phyloP scores from a whole-genome alignment of 1,140 invertebrate genomes.

The Brachionus calyciflorus region DNA sequence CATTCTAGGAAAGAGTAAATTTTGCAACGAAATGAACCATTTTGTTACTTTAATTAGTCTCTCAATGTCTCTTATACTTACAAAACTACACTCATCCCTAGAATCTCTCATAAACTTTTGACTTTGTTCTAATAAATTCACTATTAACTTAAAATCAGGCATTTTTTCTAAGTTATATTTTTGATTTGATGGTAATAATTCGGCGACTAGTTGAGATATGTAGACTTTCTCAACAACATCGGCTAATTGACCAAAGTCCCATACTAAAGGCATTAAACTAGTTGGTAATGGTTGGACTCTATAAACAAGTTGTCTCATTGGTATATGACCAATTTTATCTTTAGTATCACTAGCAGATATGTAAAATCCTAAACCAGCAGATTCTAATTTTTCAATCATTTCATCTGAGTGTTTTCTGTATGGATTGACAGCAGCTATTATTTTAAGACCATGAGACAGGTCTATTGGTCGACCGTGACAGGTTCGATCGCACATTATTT shows the following conservation, averaged over 20 bases:
- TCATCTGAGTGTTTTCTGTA: conserved; percentile 56
- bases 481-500: conserved; percentile 56
- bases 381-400: conserved; percentile 53
- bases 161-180: conserved; percentile 22
- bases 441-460: conserved; percentile 51
- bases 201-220: conserved; percentile 49
- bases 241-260: conserved; percentile 56
- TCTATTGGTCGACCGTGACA: conserved; percentile 51
- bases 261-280: conserved; percentile 55
- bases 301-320: conserved; percentile 56
- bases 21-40: conserved; percentile 46
- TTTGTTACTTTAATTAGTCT: conserved; percentile 49
- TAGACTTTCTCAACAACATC: conserved; percentile 52
- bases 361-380: conserved; percentile 56
- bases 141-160: conserved; percentile 44
- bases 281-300: conserved; percentile 54
- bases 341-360: conserved; percentile 52
- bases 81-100: conserved; percentile 58
- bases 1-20: conserved; percentile 1
- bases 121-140: conserved; percentile 51
- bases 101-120: conserved; percentile 55
- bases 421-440: conserved; percentile 57
- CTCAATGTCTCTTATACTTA: conserved; percentile 56
- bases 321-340: conserved; percentile 51
- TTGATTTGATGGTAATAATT: not conserved